Percentiles rank a stretch among this genome's conserved stretches.
phyloP scores from a whole-genome alignment of 2,888 invertebrate species.

The Eupithecia vulgata region DNA sequence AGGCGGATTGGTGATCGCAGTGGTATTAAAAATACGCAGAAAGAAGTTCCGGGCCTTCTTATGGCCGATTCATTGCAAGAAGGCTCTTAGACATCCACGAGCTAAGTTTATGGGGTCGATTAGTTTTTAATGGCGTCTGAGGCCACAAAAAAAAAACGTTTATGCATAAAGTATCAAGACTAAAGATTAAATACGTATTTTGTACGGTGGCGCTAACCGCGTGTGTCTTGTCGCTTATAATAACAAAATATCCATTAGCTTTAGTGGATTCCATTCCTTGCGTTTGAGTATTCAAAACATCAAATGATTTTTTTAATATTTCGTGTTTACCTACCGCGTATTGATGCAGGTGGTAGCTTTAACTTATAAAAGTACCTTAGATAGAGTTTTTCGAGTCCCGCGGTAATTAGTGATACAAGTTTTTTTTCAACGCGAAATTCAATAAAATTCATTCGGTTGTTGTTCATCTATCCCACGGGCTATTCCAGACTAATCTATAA shows the following conservation, averaged over 20 bases:
- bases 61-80: too few relatives aligned
- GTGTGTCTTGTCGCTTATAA: conserved; percentile 81
- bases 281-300: conserved; percentile 51
- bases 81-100: not conserved
- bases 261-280: conserved; percentile 70
- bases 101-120: not conserved
- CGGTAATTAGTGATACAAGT: too few relatives aligned
- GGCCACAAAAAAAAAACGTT: not conserved
- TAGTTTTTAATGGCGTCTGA: too few relatives aligned
- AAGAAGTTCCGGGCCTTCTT: too few relatives aligned
- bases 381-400: not conserved
- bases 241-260: conserved; percentile 84
- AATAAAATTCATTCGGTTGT: too few relatives aligned
- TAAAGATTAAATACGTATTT: conserved; percentile 24
- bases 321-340: not conserved
- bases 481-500: too few relatives aligned
- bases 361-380: not conserved
- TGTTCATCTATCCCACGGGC: too few relatives aligned
- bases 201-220: conserved; percentile 76
- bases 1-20: too few relatives aligned
- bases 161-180: conserved; percentile 56
- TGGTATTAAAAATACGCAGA: too few relatives aligned
- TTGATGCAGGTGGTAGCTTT: not conserved
- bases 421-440: too few relatives aligned
- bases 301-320: conserved; percentile 41